A percentile compares a stretch with the other conserved stretches of the same genome.
phyloP scores from a whole-genome alignment of 2,888 invertebrate species.

The Dryocosmus kuriphilus region DNA sequence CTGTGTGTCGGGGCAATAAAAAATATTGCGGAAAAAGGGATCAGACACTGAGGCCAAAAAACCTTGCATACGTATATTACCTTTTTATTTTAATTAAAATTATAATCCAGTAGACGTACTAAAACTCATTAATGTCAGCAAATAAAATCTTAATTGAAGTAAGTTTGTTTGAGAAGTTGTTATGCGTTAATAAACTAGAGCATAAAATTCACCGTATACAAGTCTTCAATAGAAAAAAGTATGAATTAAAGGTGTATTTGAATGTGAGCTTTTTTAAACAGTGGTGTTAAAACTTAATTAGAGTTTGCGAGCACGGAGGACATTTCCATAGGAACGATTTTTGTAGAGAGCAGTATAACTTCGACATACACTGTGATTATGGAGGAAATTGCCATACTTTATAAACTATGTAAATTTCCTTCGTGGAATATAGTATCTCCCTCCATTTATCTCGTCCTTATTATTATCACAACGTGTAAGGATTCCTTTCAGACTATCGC shows the following conservation, averaged over 20 bases:
- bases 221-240: conserved; percentile 38
- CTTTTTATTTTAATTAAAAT: no score
- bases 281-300: conserved; percentile 39
- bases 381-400: conserved; percentile 38
- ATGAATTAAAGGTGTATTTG: conserved; percentile 31
- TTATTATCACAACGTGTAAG: conserved; percentile 5
- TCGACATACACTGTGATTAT: conserved; percentile 38
- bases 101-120: no score
- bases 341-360: conserved; percentile 31
- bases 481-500: conserved; percentile 1
- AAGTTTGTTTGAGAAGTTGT: conserved; percentile 24
- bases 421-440: conserved; percentile 26
- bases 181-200: conserved; percentile 25
- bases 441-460: conserved; percentile 37
- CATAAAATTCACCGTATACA: conserved; percentile 31
- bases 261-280: conserved; percentile 37
- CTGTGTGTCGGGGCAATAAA: no score
- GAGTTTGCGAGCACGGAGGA: conserved; percentile 38
- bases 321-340: conserved; percentile 39
- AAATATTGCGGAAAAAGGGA: no score
- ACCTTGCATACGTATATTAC: no score
- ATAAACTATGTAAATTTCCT: conserved; percentile 39
- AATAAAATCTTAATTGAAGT: conserved; percentile 37
- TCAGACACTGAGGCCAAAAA: no score
- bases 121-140: conserved; percentile 26